A percentile compares a stretch with the other conserved stretches of the same genome.
These are phyloP conservation scores for Leptarthrus brevirostris DNA, from an alignment of 2,888 invertebrate species.

Conservation along the genomic window DNA sequence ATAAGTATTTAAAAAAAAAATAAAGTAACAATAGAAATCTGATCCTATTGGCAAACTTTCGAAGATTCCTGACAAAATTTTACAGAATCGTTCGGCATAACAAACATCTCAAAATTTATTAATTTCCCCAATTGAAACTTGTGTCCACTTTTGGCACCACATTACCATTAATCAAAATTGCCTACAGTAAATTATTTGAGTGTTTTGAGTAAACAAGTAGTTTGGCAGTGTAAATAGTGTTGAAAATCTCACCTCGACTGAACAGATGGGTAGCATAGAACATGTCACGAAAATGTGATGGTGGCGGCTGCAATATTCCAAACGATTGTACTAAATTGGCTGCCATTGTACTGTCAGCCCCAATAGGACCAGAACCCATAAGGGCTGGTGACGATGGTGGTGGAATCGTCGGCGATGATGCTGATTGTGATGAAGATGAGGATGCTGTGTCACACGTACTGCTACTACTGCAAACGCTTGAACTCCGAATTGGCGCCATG, in stretches of 20 bases:
- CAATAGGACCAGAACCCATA: constrained; percentile 56
- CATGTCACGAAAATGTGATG: constrained; percentile 72
- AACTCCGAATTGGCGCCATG: constrained; percentile 58
- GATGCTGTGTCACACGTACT: constrained; percentile 64
- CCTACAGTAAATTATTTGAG: background rate
- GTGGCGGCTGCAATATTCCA: constrained; percentile 68
- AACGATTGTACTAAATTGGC: constrained; percentile 67
- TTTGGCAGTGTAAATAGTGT: background rate
- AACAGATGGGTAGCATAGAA: constrained; percentile 75
- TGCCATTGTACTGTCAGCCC: constrained; percentile 58
- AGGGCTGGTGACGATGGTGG: constrained; percentile 51
- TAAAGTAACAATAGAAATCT: too few species aligned
- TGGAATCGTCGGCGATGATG: constrained; percentile 56
- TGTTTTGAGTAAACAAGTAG: background rate
- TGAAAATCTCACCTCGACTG: constrained; percentile 69
- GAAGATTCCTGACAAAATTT: too few species aligned
- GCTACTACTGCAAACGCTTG: constrained; percentile 63
- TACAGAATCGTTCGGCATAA: too few species aligned
- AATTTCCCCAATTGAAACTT: background rate
- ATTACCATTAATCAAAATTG: background rate
- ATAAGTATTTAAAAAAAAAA: too few species aligned
- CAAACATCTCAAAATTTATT: too few species aligned
- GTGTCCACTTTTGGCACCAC: background rate
- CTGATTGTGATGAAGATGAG: constrained; percentile 59
- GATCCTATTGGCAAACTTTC: too few species aligned